Percentiles rank a stretch among this genome's conserved stretches.
Evolutionary conservation across 2,797 vertebrate species (phyloP).

Genomic region (Prionace glauca): DNA sequence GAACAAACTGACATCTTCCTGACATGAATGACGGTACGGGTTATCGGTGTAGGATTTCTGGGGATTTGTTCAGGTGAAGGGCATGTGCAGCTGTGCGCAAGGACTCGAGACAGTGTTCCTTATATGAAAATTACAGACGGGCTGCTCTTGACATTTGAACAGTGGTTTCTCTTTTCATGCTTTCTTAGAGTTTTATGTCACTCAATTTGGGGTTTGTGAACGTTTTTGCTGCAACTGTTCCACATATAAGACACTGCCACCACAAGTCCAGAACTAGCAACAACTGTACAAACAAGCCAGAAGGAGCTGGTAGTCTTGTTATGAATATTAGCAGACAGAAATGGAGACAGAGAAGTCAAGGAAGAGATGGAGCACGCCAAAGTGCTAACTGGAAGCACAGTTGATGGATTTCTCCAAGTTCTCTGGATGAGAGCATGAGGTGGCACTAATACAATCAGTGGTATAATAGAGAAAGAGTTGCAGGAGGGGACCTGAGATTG

Average conservation of each 20-base stretch:
- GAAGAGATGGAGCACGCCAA: too few relatives aligned
- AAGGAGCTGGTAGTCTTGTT: too few relatives aligned
- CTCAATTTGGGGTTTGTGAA: background rate
- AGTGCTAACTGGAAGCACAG: too few relatives aligned
- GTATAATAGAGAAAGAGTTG: too few relatives aligned
- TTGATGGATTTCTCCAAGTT: too few relatives aligned
- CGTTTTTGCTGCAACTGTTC: too few relatives aligned
- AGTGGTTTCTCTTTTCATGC: background rate
- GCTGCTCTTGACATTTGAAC: background rate
- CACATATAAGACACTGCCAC: too few relatives aligned
- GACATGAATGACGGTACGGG: constrained; percentile 34
- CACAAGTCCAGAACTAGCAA: background rate
- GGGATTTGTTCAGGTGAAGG: constrained; percentile 9
- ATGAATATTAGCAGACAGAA: too few relatives aligned
- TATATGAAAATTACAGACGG: background rate
- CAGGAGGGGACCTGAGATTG: too few relatives aligned
- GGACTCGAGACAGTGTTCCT: background rate
- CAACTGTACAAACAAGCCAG: background rate
- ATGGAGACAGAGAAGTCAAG: too few relatives aligned
- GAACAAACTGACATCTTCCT: constrained; percentile 23
- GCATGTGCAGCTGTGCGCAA: background rate
- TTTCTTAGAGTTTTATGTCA: background rate
- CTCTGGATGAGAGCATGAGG: too few relatives aligned
- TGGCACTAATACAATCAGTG: too few relatives aligned
- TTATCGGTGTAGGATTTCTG: constrained; percentile 34